phyloP scores from a whole-genome alignment of 2,113 vertebrate species.

The Indicator maculatus region DNA sequence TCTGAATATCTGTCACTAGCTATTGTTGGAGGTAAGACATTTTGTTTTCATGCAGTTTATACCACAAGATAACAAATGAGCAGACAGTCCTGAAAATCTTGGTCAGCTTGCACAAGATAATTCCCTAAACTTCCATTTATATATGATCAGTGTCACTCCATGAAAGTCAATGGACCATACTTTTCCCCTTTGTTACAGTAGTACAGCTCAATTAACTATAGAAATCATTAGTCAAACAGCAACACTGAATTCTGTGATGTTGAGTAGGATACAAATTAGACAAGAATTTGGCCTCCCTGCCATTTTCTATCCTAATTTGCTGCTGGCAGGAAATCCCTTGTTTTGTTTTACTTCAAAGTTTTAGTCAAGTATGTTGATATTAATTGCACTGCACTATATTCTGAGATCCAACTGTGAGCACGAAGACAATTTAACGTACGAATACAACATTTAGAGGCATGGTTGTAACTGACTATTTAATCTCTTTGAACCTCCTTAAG shows the following conservation, averaged over 20 bases:
- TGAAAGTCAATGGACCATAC: constrained; percentile 7
- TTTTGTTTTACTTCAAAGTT: constrained; percentile 15
- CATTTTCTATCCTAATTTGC: neutral
- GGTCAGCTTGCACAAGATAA: neutral
- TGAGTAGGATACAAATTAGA: constrained; percentile 29
- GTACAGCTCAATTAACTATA: constrained; percentile 45
- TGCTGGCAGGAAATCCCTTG: neutral
- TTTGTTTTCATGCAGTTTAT: neutral
- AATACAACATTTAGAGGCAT: neutral
- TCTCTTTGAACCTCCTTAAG: neutral
- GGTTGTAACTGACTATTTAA: neutral
- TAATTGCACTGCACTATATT: neutral
- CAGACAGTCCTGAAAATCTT: neutral
- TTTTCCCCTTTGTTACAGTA: constrained; percentile 20
- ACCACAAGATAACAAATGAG: neutral
- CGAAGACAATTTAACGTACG: neutral
- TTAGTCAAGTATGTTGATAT: neutral
- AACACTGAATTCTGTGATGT: neutral
- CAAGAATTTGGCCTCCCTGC: neutral
- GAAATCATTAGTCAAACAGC: constrained; percentile 27
- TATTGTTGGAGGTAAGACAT: neutral
- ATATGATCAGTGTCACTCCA: neutral
- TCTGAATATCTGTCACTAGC: neutral
- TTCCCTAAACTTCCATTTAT: neutral
- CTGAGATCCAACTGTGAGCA: neutral